phyloP scores from a whole-genome alignment of 2,113 vertebrate species.

The Scophthalmus maximus region DNA sequence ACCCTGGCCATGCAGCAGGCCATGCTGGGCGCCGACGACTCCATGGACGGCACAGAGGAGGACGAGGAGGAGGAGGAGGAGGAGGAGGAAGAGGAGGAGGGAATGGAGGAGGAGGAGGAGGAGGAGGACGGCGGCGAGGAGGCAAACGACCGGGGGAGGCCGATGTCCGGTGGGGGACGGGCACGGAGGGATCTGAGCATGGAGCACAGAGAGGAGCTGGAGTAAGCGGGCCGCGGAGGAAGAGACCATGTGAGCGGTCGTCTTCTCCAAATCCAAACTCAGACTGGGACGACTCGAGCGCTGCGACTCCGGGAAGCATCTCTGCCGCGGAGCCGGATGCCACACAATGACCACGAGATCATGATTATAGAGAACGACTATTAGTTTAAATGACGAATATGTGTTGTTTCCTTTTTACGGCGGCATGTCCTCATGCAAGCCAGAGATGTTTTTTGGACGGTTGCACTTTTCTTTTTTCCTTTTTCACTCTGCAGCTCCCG shows the following conservation, averaged over 20 bases:
- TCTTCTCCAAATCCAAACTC: slow-evolving; percentile 15
- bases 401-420: slow-evolving; percentile 47
- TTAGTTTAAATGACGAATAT: slow-evolving; percentile 44
- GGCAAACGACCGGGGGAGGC: slow-evolving; percentile 85
- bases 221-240: slow-evolving; percentile 72
- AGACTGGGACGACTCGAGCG: slow-evolving; percentile 2
- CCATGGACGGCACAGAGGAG: slow-evolving; percentile 93
- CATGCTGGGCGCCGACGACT: slow-evolving; percentile 94
- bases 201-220: slow-evolving; percentile 94
- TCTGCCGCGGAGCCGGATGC: slow-evolving; percentile 38
- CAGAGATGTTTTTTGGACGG: slow-evolving; percentile 45
- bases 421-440: slow-evolving; percentile 43
- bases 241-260: slow-evolving; percentile 32
- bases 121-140: slow-evolving; percentile 83
- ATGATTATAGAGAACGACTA: slow-evolving; percentile 22
- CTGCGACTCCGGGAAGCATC: slow-evolving; percentile 36
- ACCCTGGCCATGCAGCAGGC: slow-evolving; percentile 98
- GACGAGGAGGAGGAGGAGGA: slow-evolving; percentile 91
- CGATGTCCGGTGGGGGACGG: slow-evolving; percentile 84
- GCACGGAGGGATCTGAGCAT: slow-evolving; percentile 88
- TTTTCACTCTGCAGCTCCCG: slow-evolving; percentile 7
- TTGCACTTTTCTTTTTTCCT: too few relatives aligned
- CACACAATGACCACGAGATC: slow-evolving; percentile 21
- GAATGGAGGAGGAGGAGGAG: slow-evolving; percentile 80
- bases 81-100: slow-evolving; percentile 87